These are phyloP conservation scores for Plagiodera versicolora DNA, from an alignment of 2,888 invertebrate species.

Conservation along the genomic window DNA sequence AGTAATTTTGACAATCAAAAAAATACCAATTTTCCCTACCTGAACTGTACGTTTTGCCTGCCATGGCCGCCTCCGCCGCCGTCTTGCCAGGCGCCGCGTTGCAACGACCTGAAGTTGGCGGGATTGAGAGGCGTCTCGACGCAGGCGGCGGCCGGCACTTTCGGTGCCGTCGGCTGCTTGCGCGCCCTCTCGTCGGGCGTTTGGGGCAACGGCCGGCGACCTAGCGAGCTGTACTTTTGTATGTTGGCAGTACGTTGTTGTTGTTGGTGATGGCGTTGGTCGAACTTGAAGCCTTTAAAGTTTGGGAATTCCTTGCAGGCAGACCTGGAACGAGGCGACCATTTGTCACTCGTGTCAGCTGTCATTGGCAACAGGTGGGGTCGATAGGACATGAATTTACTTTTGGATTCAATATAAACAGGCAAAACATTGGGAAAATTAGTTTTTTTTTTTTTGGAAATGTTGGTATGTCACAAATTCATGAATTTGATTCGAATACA, in stretches of 20 bases:
- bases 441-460: too few species aligned
- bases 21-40: constrained; percentile 33
- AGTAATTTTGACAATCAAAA: too few species aligned
- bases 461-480: too few species aligned
- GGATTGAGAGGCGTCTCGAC: constrained; percentile 55
- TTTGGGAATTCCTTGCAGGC: constrained; percentile 59
- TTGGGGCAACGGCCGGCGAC: constrained; percentile 53
- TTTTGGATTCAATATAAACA: too few species aligned
- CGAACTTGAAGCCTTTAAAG: constrained; percentile 56
- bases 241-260: constrained; percentile 53
- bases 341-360: too few species aligned
- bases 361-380: too few species aligned
- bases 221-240: constrained; percentile 54
- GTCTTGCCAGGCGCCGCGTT: constrained; percentile 54
- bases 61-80: constrained; percentile 33
- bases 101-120: constrained; percentile 58
- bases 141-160: constrained; percentile 47
- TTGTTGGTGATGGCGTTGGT: constrained; percentile 56
- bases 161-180: constrained; percentile 50
- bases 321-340: constrained; percentile 49
- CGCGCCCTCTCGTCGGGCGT: constrained; percentile 54
- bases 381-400: too few species aligned
- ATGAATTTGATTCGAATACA: too few species aligned
- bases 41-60: constrained; percentile 45
- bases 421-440: too few species aligned